Evolutionary conservation across 2,113 vertebrate species (phyloP), one percentile per base, ranked within the genome.

Genomic region (Sula dactylatra): DNA sequence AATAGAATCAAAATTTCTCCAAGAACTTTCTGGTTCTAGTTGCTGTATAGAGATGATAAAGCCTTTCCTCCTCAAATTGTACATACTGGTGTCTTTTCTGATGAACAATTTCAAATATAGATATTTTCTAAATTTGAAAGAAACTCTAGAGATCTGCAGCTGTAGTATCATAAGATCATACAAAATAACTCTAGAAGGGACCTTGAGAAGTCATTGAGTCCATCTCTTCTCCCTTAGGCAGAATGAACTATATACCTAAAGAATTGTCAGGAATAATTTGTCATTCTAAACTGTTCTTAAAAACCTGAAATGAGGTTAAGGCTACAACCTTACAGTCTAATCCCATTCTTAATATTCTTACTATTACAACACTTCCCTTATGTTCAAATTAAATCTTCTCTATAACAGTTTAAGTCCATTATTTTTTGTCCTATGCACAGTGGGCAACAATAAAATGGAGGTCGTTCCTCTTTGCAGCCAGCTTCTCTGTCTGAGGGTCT

Each of bases 241-340:
- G 64, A 83, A 74, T 38, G 47, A 95, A 27, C 69, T 62, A 64
- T 62, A 64, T 50, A 95, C 88, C 94, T 86, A 88, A 81, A 86
- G 72, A 88, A 78, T 55, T 96, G 86, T 93, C 89, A 95, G 78
- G 91, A 94, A 31, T 55, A 62, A 92, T 96, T 96, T 86, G 61
- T 94, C 91, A 94, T 88, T 82, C 77, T 58, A 71, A 92, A 42
- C 34, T 91, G 42, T 71, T 92, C 65, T 86, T 67, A 59, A 84
- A 93, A 92, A 27, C 20, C 22, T 77, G 78, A 90, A 61, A 77
- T 83, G 54, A 66, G 84, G 29, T 50, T 10, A 64, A 86, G 47
- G n/a, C 59, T 88, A 52, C 64, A 94, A 61, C 47, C 59, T 77
- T 73, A 38, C 27, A 70, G 32, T 50, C 55, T 73, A 62, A 71